phyloP scores from a whole-genome alignment of 2,113 vertebrate genomes.

The Hoplias malabaricus region DNA sequence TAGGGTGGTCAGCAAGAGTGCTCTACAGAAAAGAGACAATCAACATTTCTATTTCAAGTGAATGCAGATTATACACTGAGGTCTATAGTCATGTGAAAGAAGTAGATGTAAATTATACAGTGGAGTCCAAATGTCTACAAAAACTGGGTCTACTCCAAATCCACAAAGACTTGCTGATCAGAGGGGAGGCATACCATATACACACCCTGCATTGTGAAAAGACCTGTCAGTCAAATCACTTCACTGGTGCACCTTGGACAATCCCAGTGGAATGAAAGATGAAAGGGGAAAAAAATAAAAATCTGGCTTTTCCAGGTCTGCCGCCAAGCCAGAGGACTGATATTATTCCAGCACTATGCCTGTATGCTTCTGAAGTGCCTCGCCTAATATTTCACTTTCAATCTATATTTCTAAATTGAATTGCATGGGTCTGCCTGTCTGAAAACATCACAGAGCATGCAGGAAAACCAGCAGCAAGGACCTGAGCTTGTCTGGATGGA shows the following conservation, averaged over 20 bases:
- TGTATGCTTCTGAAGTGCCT: background rate
- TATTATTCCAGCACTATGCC: background rate
- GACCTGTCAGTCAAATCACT: background rate
- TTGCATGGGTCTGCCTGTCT: background rate
- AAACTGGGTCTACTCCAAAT: background rate
- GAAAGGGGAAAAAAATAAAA: background rate
- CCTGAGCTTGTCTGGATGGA: slow-evolving; percentile 64
- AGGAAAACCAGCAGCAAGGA: slow-evolving; percentile 46
- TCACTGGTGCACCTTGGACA: too few relatives aligned
- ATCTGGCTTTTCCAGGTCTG: background rate
- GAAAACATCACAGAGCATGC: slow-evolving; percentile 52
- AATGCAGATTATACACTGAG: background rate
- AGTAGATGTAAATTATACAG: background rate
- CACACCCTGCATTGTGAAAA: background rate
- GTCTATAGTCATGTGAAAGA: too few relatives aligned
- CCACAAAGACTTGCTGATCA: background rate
- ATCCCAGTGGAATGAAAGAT: background rate
- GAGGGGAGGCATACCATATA: background rate
- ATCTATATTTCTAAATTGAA: background rate
- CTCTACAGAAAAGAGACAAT: background rate
- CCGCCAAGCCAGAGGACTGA: background rate
- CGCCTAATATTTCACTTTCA: slow-evolving; percentile 5
- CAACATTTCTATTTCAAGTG: background rate
- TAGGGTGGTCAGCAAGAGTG: background rate
- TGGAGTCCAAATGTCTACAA: background rate